These are phyloP conservation scores for Anarrhichthys ocellatus DNA, from an alignment of 2,113 vertebrate species.

Conservation along the genomic window DNA sequence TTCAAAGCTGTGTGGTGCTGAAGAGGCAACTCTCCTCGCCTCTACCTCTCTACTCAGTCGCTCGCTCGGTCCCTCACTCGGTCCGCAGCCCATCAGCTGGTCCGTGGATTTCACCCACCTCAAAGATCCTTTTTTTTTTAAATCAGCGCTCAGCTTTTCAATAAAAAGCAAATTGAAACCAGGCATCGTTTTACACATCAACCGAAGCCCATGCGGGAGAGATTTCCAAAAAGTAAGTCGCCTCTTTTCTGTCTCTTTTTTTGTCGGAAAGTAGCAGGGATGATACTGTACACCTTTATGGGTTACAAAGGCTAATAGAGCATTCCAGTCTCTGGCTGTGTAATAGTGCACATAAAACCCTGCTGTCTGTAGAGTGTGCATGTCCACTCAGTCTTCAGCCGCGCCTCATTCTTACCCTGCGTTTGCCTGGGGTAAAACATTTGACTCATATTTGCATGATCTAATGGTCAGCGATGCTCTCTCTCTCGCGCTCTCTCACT, in stretches of 20 bases:
- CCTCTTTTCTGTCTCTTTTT: neutral
- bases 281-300: neutral
- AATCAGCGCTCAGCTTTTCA: neutral
- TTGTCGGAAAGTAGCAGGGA: neutral
- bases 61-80: slow-evolving; percentile 28
- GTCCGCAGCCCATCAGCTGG: slow-evolving; percentile 44
- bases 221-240: slow-evolving; percentile 61
- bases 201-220: slow-evolving; percentile 35
- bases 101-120: slow-evolving; percentile 34
- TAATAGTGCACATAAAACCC: neutral
- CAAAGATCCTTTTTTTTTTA: neutral
- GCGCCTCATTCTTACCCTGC: slow-evolving; percentile 58
- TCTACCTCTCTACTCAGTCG: slow-evolving; percentile 24
- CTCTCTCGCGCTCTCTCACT: neutral
- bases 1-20: slow-evolving; percentile 84
- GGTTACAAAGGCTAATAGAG: neutral
- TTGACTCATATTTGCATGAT: slow-evolving; percentile 84
- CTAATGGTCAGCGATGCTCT: slow-evolving; percentile 40
- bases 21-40: slow-evolving; percentile 66
- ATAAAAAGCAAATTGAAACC: too few species aligned
- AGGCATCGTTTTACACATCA: neutral
- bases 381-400: slow-evolving; percentile 51
- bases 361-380: slow-evolving; percentile 1
- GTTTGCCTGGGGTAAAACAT: slow-evolving; percentile 58
- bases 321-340: neutral